Evolutionary conservation across 2,113 vertebrate genomes (phyloP).

Genomic region (Lophotis ruficrista): DNA sequence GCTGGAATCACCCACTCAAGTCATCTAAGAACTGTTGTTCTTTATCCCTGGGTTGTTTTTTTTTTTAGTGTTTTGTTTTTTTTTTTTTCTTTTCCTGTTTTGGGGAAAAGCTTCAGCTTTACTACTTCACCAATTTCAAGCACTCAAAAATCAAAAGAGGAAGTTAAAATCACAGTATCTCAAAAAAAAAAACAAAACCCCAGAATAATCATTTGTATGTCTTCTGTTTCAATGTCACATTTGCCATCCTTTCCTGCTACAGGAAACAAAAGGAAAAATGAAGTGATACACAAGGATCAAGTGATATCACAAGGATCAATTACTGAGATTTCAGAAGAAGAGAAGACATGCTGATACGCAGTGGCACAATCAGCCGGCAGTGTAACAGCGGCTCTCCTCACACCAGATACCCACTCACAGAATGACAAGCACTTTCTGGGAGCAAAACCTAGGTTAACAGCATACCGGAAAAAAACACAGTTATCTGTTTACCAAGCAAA

Average conservation of each 20-base stretch:
- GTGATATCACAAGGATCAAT: background rate
- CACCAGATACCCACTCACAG: background rate
- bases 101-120: background rate
- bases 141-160: background rate
- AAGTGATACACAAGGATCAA: background rate
- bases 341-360: accelerated
- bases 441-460: background rate
- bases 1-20: background rate
- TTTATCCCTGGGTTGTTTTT: accelerated
- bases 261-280: background rate
- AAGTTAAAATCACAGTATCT: background rate
- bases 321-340: background rate
- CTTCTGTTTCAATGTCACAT: background rate
- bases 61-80: background rate
- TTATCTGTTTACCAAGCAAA: background rate
- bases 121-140: background rate
- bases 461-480: background rate
- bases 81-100: background rate
- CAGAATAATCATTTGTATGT: background rate
- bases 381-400: background rate
- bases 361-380: background rate
- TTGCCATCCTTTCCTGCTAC: background rate
- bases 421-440: background rate
- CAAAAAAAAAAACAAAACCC: background rate
- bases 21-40: background rate